phyloP scores from a whole-genome alignment of 92 coral and sea anemone genomes.

The Metridium senile region DNA sequence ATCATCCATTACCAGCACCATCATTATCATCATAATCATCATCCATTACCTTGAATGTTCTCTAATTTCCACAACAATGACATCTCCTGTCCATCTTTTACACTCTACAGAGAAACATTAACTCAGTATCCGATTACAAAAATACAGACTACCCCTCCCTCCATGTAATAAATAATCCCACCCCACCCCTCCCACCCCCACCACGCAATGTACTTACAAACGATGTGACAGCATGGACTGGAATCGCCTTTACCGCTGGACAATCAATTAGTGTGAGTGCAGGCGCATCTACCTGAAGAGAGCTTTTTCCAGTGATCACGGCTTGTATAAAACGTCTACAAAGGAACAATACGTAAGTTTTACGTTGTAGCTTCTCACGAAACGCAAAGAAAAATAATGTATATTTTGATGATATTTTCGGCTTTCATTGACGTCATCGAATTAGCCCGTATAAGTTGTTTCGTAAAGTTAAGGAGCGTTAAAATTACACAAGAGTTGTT shows the following conservation, averaged over 20 bases:
- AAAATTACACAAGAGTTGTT: too few relatives aligned
- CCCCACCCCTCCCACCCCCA: too few relatives aligned
- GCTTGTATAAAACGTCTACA: slow-evolving; percentile 76
- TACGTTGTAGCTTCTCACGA: neutral
- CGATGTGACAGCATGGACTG: slow-evolving; percentile 45
- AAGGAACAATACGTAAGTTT: neutral
- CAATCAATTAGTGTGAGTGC: slow-evolving; percentile 47
- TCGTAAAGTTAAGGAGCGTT: too few relatives aligned
- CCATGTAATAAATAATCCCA: too few relatives aligned
- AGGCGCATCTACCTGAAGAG: slow-evolving; percentile 55
- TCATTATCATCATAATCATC: neutral
- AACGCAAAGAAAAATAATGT: neutral
- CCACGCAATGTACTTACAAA: slow-evolving; percentile 86
- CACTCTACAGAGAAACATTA: slow-evolving; percentile 30
- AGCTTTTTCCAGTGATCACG: slow-evolving; percentile 56
- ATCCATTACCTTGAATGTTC: slow-evolving; percentile 43
- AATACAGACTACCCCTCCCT: too few relatives aligned
- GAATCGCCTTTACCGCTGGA: slow-evolving; percentile 42
- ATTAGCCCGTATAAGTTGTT: too few relatives aligned
- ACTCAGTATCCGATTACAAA: neutral
- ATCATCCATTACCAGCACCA: neutral
- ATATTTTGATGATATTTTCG: too few relatives aligned
- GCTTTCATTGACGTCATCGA: too few relatives aligned
- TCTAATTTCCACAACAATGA: slow-evolving; percentile 79
- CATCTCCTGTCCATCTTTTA: slow-evolving; percentile 64